These are phyloP conservation scores for Azorinus chamasolen DNA, from an alignment of 2,888 invertebrate species.

Conservation along the genomic window DNA sequence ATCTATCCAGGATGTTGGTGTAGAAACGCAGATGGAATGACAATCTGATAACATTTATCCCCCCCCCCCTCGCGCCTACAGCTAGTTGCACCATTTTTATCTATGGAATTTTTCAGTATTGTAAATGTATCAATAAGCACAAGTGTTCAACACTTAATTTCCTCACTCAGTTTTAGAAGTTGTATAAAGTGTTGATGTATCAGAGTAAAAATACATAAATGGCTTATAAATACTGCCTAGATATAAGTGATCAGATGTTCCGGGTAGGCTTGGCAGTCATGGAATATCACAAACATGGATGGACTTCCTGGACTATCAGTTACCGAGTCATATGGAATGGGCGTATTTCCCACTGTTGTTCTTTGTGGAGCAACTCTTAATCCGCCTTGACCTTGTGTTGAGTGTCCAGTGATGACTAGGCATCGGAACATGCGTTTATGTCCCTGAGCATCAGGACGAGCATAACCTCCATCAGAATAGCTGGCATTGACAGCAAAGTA, in stretches of 20 bases:
- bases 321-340: slow-evolving; percentile 68
- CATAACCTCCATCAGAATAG: slow-evolving; percentile 71
- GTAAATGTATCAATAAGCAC: no score
- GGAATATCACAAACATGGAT: slow-evolving; percentile 76
- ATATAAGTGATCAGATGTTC: slow-evolving; percentile 73
- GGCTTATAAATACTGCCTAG: slow-evolving; percentile 1
- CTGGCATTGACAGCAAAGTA: slow-evolving; percentile 76
- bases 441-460: slow-evolving; percentile 52
- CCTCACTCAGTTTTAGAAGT: no score
- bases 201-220: no score
- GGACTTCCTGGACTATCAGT: slow-evolving; percentile 63
- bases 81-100: no score
- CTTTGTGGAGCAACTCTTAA: slow-evolving; percentile 68
- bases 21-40: no score
- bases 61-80: no score
- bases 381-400: slow-evolving; percentile 43
- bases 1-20: no score
- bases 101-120: no score
- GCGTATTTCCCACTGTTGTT: slow-evolving; percentile 3
- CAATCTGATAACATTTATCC: no score
- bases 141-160: no score
- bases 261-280: slow-evolving; percentile 79
- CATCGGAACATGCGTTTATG: slow-evolving; percentile 70
- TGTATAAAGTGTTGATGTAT: no score
- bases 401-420: slow-evolving; percentile 73